A percentile compares a stretch with the other conserved stretches of the same genome.
These are phyloP conservation scores for Emesis castigata DNA, from an alignment of 2,888 invertebrate species.

Conservation along the genomic window DNA sequence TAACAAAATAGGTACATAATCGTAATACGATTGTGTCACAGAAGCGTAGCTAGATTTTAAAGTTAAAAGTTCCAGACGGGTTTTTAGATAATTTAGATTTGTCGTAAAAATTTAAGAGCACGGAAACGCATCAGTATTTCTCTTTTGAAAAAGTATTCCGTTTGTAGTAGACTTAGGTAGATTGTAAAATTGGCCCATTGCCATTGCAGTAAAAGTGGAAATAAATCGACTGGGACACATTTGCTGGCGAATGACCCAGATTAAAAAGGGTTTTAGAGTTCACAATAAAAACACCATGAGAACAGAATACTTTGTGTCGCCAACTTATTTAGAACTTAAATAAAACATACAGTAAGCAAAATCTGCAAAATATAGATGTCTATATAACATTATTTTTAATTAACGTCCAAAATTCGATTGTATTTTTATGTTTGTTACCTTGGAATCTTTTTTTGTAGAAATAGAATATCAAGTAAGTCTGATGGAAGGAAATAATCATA, in stretches of 20 bases:
- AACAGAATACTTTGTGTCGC: not conserved
- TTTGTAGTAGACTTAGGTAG: slow-evolving; percentile 79
- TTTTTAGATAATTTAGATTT: not conserved
- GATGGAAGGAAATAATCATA: too few relatives aligned
- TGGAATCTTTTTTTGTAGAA: too few relatives aligned
- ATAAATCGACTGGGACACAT: slow-evolving; percentile 83
- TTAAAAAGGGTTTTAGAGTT: slow-evolving; percentile 73
- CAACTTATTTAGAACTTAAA: too few relatives aligned
- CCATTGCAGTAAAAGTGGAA: slow-evolving; percentile 86
- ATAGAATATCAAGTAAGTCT: too few relatives aligned
- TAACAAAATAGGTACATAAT: too few relatives aligned
- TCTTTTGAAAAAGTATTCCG: slow-evolving; percentile 78
- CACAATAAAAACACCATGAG: not conserved
- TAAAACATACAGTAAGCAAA: too few relatives aligned
- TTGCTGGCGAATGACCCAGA: slow-evolving; percentile 81
- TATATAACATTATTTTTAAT: too few relatives aligned
- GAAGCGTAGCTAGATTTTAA: too few relatives aligned
- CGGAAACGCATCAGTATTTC: slow-evolving; percentile 31
- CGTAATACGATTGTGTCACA: too few relatives aligned
- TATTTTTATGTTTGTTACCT: too few relatives aligned
- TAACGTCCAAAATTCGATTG: too few relatives aligned
- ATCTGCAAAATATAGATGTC: too few relatives aligned
- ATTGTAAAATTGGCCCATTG: slow-evolving; percentile 84
- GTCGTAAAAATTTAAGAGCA: not conserved
- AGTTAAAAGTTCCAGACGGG: not conserved